Percentiles rank a stretch among this genome's conserved stretches.
These are phyloP conservation scores for Melanotaenia trifasciata DNA, from an alignment of 2,797 vertebrate genomes.

Conservation along the genomic window DNA sequence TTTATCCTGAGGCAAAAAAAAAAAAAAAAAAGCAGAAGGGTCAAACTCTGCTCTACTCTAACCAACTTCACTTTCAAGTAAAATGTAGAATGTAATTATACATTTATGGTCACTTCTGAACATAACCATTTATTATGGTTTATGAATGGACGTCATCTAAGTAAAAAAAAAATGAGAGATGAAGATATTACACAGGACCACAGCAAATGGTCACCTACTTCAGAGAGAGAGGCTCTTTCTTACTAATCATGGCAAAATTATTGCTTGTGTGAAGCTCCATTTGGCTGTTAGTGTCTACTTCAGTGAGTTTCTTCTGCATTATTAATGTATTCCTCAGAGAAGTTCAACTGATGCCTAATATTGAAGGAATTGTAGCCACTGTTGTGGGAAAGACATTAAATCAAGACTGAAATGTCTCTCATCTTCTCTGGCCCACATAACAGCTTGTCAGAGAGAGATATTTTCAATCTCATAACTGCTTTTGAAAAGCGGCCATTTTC, in stretches of 20 bases:
- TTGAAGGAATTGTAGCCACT: conserved; percentile 6
- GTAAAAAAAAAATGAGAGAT: background rate
- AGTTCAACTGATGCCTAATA: conserved; percentile 6
- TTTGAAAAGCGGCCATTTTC: conserved; percentile 3
- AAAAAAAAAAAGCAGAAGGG: conserved; percentile 12
- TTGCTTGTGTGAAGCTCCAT: background rate
- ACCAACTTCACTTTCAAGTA: conserved; percentile 6
- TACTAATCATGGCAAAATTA: conserved; percentile 6
- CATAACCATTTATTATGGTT: conserved; percentile 23
- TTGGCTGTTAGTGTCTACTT: conserved; percentile 2
- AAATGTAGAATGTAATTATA: conserved; percentile 28
- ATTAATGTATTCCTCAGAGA: conserved; percentile 12
- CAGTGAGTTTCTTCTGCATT: conserved; percentile 7
- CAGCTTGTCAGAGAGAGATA: background rate
- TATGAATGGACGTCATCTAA: conserved; percentile 25
- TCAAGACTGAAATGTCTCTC: conserved; percentile 1
- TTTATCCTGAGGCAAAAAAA: conserved; percentile 22
- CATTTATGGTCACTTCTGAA: conserved; percentile 19
- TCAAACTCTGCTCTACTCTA: conserved; percentile 25
- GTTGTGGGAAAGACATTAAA: conserved; percentile 18
- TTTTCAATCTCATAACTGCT: conserved; percentile 1
- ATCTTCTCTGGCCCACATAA: background rate
- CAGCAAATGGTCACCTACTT: background rate
- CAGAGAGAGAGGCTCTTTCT: background rate
- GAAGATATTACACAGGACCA: conserved; percentile 6